A percentile compares a stretch with the other conserved stretches of the same genome.
These are phyloP conservation scores for Anas bernieri DNA, from an alignment of 2,797 vertebrate species.

Conservation along the genomic window DNA sequence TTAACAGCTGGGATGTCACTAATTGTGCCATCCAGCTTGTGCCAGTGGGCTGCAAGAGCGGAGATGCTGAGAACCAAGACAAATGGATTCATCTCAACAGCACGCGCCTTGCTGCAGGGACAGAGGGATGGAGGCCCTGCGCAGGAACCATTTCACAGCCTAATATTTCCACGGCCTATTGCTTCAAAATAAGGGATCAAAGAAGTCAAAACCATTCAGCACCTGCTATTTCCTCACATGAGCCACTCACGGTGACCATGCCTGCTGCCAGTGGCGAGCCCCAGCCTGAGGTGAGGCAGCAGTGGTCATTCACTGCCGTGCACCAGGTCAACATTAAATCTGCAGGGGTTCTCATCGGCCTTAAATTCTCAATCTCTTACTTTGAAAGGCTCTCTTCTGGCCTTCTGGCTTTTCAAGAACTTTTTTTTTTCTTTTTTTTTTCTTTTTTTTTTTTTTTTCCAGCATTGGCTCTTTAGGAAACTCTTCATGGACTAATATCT, in stretches of 20 bases:
- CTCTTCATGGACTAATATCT: neutral
- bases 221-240: neutral
- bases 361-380: neutral
- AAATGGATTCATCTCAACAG: neutral
- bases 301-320: neutral
- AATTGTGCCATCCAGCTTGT: neutral
- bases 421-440: neutral
- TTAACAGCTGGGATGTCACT: neutral
- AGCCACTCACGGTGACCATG: neutral
- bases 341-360: neutral
- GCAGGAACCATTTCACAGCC: neutral
- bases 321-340: neutral
- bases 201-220: neutral
- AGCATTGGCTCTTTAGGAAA: neutral
- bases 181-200: neutral
- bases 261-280: neutral
- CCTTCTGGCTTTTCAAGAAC: neutral
- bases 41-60: accelerated
- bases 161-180: slow-evolving; percentile 30
- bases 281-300: neutral
- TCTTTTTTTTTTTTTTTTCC: neutral
- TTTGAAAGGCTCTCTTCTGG: neutral
- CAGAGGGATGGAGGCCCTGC: neutral
- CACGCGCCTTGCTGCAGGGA: neutral
- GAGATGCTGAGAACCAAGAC: neutral